Evolutionary conservation across 2,797 vertebrate genomes (phyloP).

Genomic region (Sebastes trivittatus): DNA sequence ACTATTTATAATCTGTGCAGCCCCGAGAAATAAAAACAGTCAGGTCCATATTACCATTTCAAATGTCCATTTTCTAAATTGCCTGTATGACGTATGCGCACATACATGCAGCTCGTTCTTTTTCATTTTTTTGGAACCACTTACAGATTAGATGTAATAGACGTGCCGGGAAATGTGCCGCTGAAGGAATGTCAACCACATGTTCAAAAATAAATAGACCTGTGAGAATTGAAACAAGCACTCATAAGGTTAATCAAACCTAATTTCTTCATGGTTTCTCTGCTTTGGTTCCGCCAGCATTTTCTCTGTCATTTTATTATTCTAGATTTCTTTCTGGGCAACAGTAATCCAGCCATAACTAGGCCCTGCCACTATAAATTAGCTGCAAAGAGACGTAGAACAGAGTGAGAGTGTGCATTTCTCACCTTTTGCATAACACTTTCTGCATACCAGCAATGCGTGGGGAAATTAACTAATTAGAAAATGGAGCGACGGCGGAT

Average conservation of each 20-base stretch:
- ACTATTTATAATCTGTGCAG: slow-evolving; percentile 30
- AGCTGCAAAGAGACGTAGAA: slow-evolving; percentile 63
- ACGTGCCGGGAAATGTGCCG: slow-evolving; percentile 85
- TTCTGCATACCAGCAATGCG: slow-evolving; percentile 38
- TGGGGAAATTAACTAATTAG: slow-evolving; percentile 68
- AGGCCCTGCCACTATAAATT: slow-evolving; percentile 76
- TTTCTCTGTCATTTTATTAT: slow-evolving; percentile 81
- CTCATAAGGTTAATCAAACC: slow-evolving; percentile 84
- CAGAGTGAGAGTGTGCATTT: slow-evolving; percentile 65
- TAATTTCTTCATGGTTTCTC: slow-evolving; percentile 81
- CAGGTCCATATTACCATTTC: slow-evolving; percentile 59
- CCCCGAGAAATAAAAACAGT: slow-evolving; percentile 54
- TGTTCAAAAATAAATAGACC: slow-evolving; percentile 86
- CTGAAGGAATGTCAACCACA: slow-evolving; percentile 85
- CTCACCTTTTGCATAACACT: slow-evolving; percentile 59
- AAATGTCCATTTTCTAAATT: slow-evolving; percentile 74
- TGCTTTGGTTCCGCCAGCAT: slow-evolving; percentile 66
- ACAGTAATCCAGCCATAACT: slow-evolving; percentile 77
- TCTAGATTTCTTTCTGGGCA: slow-evolving; percentile 72
- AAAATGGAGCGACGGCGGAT: slow-evolving; percentile 29
- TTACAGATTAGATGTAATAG: slow-evolving; percentile 85
- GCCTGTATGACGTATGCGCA: slow-evolving; percentile 69
- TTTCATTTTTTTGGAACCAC: slow-evolving; percentile 71
- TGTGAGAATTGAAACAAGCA: slow-evolving; percentile 83
- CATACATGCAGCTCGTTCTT: slow-evolving; percentile 53